Evolutionary conservation across 2,113 vertebrate species (phyloP), one percentile per base, ranked within the genome.

Genomic region (Rattus norvegicus): DNA sequence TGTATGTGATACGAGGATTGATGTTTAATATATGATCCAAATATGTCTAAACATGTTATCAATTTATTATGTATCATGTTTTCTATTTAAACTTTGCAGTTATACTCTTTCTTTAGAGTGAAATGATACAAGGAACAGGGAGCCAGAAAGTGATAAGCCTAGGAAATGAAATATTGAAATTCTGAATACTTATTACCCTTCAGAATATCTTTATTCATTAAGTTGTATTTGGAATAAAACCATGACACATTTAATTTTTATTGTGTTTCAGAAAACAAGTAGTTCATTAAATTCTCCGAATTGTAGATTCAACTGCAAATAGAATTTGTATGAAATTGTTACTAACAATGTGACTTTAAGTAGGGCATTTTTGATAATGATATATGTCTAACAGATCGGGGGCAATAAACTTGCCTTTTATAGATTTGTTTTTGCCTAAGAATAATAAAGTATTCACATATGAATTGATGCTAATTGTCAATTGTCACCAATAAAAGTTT

Each of bases 181-280:
- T 79, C 73, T 63, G 30, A 92, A 43, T 88, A 90, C 3, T 84
- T 95, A 14, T 88, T 75, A 49, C n/a, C 28, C 28, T 47, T 72
- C 39, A 83, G 20, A 65, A 33, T 59, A 9, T 88, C 43, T 95
- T 86, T 52, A 30, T 63, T 75, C n/a, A 56, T 70, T 77, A 61
- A 52, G 22, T 93, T 96, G 36, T 43, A 77, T 86, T 47, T 93
- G n/a, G 28, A 86, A 96, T 85, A 92, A 84, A 94, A 87, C 39
- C 39, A 89, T 56, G 43, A 88, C 6, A 5, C 39, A 59, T 39
- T 26, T 93, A 63, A 67, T 94, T 96, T 94, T 12, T 56, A 91
- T 54, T 86, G 13, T 85, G 59, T 75, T 95, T 95, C 61, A 95
- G 43, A 94, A 85, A 94, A 81, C 83, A 76, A 52, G 22, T 72